Evolutionary conservation across 2,113 vertebrate genomes (phyloP), one percentile per base, ranked within the genome.

Genomic region (Microcebus griseorufus): DNA sequence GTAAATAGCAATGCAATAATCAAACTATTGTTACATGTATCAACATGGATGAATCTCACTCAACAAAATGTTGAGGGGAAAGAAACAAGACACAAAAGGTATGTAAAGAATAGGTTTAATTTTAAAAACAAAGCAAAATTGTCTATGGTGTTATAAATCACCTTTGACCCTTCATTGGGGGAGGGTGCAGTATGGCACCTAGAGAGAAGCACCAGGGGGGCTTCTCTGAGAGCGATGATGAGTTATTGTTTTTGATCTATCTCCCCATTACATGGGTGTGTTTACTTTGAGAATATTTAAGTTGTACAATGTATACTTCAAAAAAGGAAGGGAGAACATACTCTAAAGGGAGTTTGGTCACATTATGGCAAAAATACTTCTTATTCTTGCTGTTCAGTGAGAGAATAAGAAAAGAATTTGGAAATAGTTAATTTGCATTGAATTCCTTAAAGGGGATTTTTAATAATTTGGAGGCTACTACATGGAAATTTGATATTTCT

Each of bases 381-480:
- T 79, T 90, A 88, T 20, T 11, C 20, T 48, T 58, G 55, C 22
- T 58, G 55, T 58, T 58, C 55, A 22, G 23, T 20, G 42, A 62
- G 90, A 6, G 14, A 82, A 86, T 5, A 22, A 76, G 90, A 55
- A 81, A 69, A 75, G 23, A 42, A 9, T 60, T 94, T 75, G 82
- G 75, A 93, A 95, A 83, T 87, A 67, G 53, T 4, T 96, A 78
- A 82, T 89, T 87, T 80, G 70, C 64, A 22, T 90, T 95, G 48
- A 64, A 39, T 87, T 94, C 69, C 48, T 97, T 93, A 92, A 92
- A 95, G 93, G 64, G 80, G 4, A 84, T 90, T 93, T 96, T 96
- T 93, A 95, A 67, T 73, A 60, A 96, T 96, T 82, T 88, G 10
- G 25, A 82, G 64, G 27, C 53, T 45, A 53, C 55, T 93, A 0